A percentile compares a stretch with the other conserved stretches of the same genome.
Evolutionary conservation across 1,140 invertebrate genomes (phyloP).

Genomic region (Pollicipes pollicipes): DNA sequence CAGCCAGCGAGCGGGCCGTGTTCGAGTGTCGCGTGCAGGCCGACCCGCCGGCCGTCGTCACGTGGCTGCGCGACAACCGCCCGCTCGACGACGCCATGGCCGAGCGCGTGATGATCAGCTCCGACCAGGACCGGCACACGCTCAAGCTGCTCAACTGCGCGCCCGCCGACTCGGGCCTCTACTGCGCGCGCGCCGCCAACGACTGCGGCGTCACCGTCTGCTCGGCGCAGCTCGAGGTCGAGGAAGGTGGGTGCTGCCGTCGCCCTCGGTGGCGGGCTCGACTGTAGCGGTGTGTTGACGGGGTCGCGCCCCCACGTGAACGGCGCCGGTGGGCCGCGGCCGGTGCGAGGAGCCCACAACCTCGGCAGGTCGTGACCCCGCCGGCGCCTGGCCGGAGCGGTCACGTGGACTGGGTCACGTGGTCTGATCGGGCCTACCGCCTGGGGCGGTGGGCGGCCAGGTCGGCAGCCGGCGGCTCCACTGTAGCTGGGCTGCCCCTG

Average conservation of each 20-base stretch:
- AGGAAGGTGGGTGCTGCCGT: neutral
- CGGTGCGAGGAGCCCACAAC: no score
- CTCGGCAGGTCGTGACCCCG: no score
- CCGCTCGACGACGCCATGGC: conserved; percentile 53
- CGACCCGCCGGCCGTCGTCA: conserved; percentile 46
- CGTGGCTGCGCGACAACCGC: conserved; percentile 73
- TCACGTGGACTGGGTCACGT: no score
- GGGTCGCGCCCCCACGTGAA: no score
- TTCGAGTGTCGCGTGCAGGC: conserved; percentile 57
- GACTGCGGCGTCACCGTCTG: neutral
- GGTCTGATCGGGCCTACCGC: no score
- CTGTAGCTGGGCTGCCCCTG: no score
- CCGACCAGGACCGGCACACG: conserved; percentile 31
- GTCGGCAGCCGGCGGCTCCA: no score
- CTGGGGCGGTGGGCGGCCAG: no score
- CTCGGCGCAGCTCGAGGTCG: neutral
- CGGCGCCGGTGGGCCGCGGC: no score
- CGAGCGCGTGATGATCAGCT: conserved; percentile 45
- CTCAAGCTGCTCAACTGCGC: neutral
- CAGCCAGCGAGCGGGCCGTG: neutral
- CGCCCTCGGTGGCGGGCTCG: no score
- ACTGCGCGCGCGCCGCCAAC: neutral
- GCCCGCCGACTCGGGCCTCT: neutral
- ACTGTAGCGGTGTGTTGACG: no score
- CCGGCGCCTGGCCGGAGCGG: no score